phyloP scores from a whole-genome alignment of 2,113 vertebrate genomes.

The Trochalopteron elliotii region DNA sequence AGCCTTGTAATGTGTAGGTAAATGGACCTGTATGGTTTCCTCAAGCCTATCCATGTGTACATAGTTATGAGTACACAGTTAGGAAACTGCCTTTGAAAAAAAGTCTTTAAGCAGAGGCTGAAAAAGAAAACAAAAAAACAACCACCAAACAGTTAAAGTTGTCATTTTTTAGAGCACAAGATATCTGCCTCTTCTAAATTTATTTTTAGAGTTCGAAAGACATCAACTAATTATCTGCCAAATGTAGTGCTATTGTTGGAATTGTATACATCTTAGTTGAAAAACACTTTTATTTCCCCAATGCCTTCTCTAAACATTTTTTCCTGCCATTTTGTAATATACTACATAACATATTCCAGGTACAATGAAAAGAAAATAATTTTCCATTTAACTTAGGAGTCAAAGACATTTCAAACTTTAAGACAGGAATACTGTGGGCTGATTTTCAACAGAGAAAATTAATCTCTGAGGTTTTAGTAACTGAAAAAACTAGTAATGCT shows the following conservation, averaged over 20 bases:
- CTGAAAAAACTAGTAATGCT: not conserved
- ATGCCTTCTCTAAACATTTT: not conserved
- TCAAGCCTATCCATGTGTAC: not conserved
- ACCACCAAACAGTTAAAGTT: not conserved
- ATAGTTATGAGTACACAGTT: not conserved
- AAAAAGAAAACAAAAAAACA: not conserved
- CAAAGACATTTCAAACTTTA: not conserved
- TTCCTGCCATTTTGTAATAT: not conserved
- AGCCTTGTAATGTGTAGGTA: not conserved
- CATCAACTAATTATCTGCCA: conserved; percentile 17
- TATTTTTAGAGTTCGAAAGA: conserved; percentile 26
- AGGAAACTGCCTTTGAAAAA: not conserved
- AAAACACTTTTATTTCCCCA: not conserved
- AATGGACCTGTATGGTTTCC: not conserved
- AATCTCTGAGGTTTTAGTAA: not conserved
- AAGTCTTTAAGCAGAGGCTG: not conserved
- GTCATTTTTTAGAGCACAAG: not conserved
- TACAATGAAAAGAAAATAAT: not conserved
- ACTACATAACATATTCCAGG: not conserved
- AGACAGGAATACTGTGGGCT: not conserved
- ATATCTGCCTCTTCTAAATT: not conserved
- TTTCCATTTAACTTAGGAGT: not conserved
- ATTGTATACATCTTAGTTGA: not conserved
- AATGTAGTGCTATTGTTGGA: not conserved
- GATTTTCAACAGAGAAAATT: not conserved